phyloP scores from a whole-genome alignment of 2,888 invertebrate genomes.

The Macaria notata region DNA sequence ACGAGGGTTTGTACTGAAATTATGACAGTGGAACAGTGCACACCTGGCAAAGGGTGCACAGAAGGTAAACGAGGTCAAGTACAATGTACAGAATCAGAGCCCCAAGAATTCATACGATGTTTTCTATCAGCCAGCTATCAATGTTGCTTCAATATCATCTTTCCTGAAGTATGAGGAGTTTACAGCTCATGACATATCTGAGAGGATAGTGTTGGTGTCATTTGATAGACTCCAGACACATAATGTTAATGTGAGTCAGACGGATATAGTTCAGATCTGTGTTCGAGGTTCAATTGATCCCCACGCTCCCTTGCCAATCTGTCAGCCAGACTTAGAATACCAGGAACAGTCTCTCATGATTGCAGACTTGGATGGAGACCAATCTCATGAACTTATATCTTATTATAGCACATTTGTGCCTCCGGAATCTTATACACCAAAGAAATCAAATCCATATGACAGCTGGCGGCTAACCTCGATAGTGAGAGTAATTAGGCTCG shows the following conservation, averaged over 20 bases:
- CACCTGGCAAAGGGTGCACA: conserved; percentile 75
- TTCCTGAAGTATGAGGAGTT: conserved; percentile 74
- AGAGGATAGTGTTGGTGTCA: conserved; percentile 89
- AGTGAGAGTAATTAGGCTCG: conserved; percentile 86
- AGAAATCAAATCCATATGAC: conserved; percentile 62
- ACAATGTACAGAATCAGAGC: conserved; percentile 72
- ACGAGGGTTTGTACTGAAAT: conserved; percentile 90
- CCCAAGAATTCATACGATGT: conserved; percentile 71
- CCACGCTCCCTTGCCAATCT: conserved; percentile 66
- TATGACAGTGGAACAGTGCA: conserved; percentile 89
- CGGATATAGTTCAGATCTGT: conserved; percentile 90
- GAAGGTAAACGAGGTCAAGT: conserved; percentile 67
- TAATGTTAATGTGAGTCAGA: conserved; percentile 90
- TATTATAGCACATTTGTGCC: conserved; percentile 86
- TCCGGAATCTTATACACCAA: conserved; percentile 61
- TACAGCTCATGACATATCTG: conserved; percentile 83
- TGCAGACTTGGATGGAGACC: conserved; percentile 88
- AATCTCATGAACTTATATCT: conserved; percentile 89
- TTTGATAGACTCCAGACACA: conserved; percentile 88
- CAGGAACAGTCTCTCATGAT: conserved; percentile 88
- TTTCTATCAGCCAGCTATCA: conserved; percentile 56
- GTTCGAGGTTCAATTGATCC: conserved; percentile 59
- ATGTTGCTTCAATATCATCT: conserved; percentile 56
- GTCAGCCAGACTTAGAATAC: conserved; percentile 89
- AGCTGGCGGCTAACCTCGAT: conserved; percentile 86